Evolutionary conservation across 2,888 invertebrate genomes (phyloP).

Genomic region (Chrysomela aeneicollis): DNA sequence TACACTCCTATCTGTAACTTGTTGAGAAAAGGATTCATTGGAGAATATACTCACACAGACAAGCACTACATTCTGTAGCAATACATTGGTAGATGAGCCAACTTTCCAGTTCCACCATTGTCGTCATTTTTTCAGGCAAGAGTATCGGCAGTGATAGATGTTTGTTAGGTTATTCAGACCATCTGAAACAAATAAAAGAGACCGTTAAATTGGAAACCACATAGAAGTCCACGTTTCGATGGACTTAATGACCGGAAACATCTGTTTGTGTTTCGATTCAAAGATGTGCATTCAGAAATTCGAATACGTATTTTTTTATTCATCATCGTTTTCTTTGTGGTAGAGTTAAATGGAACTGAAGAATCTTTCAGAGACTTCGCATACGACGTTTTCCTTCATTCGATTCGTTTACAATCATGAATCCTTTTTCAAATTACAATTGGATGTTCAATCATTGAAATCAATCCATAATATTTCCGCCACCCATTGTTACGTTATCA

Average conservation of each 20-base stretch:
- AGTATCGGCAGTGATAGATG: conserved; percentile 37
- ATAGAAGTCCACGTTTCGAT: not conserved
- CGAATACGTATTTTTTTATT: no score
- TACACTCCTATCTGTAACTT: no score
- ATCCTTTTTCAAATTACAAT: no score
- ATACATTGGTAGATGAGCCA: conserved; percentile 77
- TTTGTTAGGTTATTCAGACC: conserved; percentile 29
- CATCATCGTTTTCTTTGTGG: no score
- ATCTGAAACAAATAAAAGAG: conserved; percentile 34
- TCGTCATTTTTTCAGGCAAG: conserved; percentile 51
- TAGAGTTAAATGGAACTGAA: no score
- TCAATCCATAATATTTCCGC: no score
- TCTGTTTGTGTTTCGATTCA: not conserved
- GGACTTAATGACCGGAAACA: not conserved
- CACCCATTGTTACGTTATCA: no score
- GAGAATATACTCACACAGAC: conserved; percentile 67
- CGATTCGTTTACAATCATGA: no score
- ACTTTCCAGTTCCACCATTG: conserved; percentile 73
- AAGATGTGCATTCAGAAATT: not conserved
- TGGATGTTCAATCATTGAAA: no score
- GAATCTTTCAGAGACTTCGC: no score
- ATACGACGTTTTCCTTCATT: no score
- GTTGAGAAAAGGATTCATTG: no score
- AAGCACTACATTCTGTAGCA: conserved; percentile 72
- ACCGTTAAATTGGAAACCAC: not conserved